Conservation (phyloP, 2,113 vertebrate species). For the Microtus montanus region DNA sequence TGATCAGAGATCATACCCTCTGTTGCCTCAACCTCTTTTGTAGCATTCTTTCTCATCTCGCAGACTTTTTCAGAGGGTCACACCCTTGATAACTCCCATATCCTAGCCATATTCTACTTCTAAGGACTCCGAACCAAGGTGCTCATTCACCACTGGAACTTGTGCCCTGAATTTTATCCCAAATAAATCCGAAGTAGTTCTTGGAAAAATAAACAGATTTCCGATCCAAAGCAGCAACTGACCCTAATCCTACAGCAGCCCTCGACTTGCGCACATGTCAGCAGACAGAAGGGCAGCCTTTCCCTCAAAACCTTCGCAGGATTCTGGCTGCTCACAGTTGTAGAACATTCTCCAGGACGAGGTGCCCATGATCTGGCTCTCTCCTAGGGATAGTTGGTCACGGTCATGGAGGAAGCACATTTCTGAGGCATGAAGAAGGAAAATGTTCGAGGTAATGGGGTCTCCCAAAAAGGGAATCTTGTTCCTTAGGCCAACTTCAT, state of each 20-base stretch:
- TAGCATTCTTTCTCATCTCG: neutral
- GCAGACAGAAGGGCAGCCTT: neutral
- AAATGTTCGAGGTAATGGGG: neutral
- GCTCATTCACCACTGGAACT: neutral
- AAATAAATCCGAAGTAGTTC: neutral
- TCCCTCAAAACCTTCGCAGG: neutral
- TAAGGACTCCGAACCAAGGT: slow-evolving; percentile 21
- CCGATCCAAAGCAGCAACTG: slow-evolving; percentile 7
- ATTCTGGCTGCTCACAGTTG: neutral
- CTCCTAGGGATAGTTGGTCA: slow-evolving; percentile 25
- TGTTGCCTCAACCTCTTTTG: neutral
- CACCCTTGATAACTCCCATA: neutral
- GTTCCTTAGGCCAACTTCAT: neutral
- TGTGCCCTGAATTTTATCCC: neutral
- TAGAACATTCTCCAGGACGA: slow-evolving; percentile 5
- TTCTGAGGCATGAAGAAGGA: slow-evolving; percentile 37
- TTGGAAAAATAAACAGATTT: slow-evolving; percentile 35
- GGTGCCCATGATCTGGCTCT: neutral
- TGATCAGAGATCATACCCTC: neutral
- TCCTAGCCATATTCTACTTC: neutral
- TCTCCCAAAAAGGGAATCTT: neutral
- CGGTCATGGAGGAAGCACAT: neutral
- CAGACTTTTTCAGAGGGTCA: slow-evolving; percentile 14
- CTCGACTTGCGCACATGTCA: neutral
- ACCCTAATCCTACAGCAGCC: neutral